Evolutionary conservation across 2,113 vertebrate species (phyloP), one percentile per base, ranked within the genome.

Genomic region (Lanius collurio): DNA sequence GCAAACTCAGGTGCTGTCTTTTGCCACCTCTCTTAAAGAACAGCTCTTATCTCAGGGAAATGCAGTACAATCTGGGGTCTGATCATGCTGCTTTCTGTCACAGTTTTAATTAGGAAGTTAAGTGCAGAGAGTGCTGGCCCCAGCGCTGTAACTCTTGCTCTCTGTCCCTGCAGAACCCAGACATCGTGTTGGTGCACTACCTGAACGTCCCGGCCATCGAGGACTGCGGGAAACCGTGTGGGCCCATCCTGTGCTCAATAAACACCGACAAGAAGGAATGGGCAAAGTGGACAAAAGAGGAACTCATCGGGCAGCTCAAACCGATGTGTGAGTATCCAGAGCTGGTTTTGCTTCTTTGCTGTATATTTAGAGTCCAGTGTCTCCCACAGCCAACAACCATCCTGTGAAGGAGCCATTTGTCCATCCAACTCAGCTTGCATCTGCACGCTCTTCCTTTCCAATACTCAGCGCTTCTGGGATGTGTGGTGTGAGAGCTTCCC

Each of bases 191-290:
- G 96, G 99, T 99, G 96, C 99, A 99, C 98, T 99, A 99, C 98
- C 98, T 99, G 98, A 99, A 99, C 50, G 99, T 99, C 68, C 99
- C 99, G 3, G 99, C 99, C 98, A 99, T 99, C 7, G 99, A 99
- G 98, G 99, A 99, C 97, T 99, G 99, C 22, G 99, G 99, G 90
- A 99, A 99, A 95, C 99, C 99, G 5, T 99, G 99, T 0, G 99
- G 99, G n/a, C 99, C 99, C 41, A 99, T 99, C 97, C 96, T 99
- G 95, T 99, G 99, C 97, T 99, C 99, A 65, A 99, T 99, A 98
- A 99, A 99, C 97, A 99, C 99, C 4, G 99, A 99, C 98, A 99
- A 99, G 98, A 99, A 99, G 94, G 99, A 99, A 94, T 99, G 99
- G 99, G 99, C 99, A 7, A 99, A 99, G 94, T 99, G 99, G 99